Base-by-base conservation (phyloP, 2,888 invertebrate species). In the Geotrupes spiniger region DNA sequence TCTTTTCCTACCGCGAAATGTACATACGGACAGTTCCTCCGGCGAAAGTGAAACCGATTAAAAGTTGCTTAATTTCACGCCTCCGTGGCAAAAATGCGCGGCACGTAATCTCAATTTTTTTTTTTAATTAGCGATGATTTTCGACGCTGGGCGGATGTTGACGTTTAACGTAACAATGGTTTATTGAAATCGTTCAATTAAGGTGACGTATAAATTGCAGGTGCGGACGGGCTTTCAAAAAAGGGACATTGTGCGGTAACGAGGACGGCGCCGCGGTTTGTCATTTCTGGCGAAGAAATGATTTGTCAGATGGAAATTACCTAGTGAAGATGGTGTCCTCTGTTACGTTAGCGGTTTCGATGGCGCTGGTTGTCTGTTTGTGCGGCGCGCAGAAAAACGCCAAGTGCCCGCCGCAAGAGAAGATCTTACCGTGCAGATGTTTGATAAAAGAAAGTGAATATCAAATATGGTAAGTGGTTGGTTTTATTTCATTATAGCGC, bases 371-470 rank as follows among this genome's bases (percentile, higher is more conserved):
- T 15, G 14, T 33, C n/a, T n/a, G n/a, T n/a, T 21, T 21, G 21
- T 11, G 31, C 25, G 16, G 45, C 31, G 29, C 44, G 14, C 26
- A 45, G 27, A 29, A 10, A 11, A 25, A 26, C 9, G 10, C 42
- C 6, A 16, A 25, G 27, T 92, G 92, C 69, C 91, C 92, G 16
- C 76, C 82, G 16, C 84, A 88, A 51, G 88, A 89, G 63, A 77
- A 79, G 37, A 90, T 92, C 61, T 72, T 87, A 47, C 92, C 92
- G 15, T 92, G 92, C 69, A 81, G 90, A 60, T 92, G 92, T 71
- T 82, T 89, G 17, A 78, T 84, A 54, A 80, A 87, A 37, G 82
- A 82, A 62, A 84, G 86, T 64, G 90, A 92, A 64, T 78, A 87
- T 59, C 92, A 92, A 78, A 87, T 92, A 76, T 92, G 92, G 92